These are phyloP conservation scores for Eleginops maclovinus DNA, from an alignment of 2,113 vertebrate species.

Conservation along the genomic window DNA sequence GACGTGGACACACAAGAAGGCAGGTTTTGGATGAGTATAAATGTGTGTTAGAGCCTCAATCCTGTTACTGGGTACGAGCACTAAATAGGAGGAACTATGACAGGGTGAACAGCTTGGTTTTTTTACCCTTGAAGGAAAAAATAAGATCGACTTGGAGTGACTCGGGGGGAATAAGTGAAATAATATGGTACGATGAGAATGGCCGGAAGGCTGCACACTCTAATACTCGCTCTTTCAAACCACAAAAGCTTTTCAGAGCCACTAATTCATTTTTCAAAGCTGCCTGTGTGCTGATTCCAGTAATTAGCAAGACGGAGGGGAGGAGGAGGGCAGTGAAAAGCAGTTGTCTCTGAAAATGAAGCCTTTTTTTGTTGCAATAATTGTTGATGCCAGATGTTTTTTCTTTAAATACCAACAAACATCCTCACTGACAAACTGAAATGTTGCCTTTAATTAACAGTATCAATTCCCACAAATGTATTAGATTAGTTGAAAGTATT, in stretches of 20 bases:
- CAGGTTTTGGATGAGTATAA: background rate
- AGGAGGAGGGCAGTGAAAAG: conserved; percentile 32
- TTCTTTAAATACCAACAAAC: background rate
- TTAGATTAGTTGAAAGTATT: too few species aligned
- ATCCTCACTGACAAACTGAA: background rate
- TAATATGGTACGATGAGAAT: conserved; percentile 12
- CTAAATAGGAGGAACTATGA: conserved; percentile 1
- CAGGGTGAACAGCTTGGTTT: conserved; percentile 1
- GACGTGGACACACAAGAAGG: background rate
- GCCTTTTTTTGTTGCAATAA: conserved; percentile 13
- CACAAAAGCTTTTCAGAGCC: conserved; percentile 79
- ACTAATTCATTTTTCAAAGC: conserved; percentile 78
- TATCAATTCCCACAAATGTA: too few species aligned
- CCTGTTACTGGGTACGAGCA: background rate
- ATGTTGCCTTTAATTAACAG: too few species aligned
- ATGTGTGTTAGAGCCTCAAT: background rate
- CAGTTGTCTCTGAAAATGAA: conserved; percentile 41
- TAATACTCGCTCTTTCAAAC: conserved; percentile 68
- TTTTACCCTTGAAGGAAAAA: background rate
- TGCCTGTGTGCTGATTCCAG: conserved; percentile 56
- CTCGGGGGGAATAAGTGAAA: conserved; percentile 18
- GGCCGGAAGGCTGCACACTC: conserved; percentile 58
- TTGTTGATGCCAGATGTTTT: conserved; percentile 25
- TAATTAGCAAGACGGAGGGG: conserved; percentile 59
- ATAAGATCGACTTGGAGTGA: conserved; percentile 15